Conservation (phyloP, 1,140 invertebrate species). For the Proales similis region DNA sequence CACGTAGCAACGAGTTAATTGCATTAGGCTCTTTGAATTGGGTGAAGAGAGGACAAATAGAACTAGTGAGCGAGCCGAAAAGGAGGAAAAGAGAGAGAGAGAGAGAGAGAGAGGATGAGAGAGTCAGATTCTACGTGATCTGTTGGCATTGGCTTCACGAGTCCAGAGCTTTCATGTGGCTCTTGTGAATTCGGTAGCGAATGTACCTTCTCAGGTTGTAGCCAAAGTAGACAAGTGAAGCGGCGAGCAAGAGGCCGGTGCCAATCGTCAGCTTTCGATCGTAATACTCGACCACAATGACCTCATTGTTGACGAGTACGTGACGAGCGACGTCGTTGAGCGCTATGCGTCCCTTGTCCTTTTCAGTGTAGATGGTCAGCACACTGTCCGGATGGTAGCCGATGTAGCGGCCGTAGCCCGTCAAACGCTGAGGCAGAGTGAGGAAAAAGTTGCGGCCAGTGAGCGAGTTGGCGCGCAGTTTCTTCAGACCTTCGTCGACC, state of each 20-base stretch:
- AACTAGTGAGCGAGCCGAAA: too few relatives aligned
- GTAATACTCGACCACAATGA: conserved; percentile 36
- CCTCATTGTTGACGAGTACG: conserved; percentile 34
- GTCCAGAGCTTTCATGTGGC: too few relatives aligned
- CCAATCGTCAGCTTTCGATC: conserved; percentile 28
- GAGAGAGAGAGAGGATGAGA: too few relatives aligned
- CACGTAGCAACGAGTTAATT: too few relatives aligned
- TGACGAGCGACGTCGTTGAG: conserved; percentile 29
- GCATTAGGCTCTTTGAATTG: too few relatives aligned
- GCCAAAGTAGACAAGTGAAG: conserved; percentile 9
- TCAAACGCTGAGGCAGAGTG: conserved; percentile 25
- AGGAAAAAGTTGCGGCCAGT: conserved; percentile 26
- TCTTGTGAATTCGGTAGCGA: conserved; percentile 25
- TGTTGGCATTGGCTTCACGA: too few relatives aligned
- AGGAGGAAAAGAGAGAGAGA: too few relatives aligned
- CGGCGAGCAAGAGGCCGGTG: neutral
- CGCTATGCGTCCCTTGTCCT: conserved; percentile 29
- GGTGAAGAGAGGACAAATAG: too few relatives aligned
- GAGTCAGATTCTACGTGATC: too few relatives aligned
- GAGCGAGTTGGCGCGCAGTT: conserved; percentile 20
- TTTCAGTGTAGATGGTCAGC: conserved; percentile 32
- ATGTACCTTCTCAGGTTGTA: conserved; percentile 35
- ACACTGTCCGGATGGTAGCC: conserved; percentile 29
- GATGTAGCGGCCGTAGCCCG: conserved; percentile 30
- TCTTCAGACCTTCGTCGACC: conserved; percentile 19